Percentiles rank a stretch among this genome's conserved stretches.
phyloP scores from a whole-genome alignment of 2,888 invertebrate genomes.

The Slavum lentiscoides region DNA sequence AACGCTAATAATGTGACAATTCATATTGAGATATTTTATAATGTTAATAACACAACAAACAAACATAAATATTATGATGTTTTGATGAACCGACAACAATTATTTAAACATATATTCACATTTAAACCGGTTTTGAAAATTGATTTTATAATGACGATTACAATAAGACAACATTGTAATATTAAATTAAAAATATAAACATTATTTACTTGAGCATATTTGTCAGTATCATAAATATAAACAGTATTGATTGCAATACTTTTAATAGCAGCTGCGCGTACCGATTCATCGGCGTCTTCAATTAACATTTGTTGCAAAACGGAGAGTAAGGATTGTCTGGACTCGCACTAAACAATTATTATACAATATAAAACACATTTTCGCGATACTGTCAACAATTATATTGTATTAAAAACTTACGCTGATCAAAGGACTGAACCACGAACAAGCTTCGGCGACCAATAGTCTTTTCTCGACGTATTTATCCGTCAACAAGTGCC shows the following conservation, averaged over 20 bases:
- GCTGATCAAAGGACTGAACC: conserved; percentile 40
- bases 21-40: too few species aligned
- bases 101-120: too few species aligned
- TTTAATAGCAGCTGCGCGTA: conserved; percentile 67
- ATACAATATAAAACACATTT: neutral
- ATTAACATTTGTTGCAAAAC: conserved; percentile 73
- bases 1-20: too few species aligned
- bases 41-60: too few species aligned
- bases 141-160: too few species aligned
- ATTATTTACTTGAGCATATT: conserved; percentile 63
- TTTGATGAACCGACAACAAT: too few species aligned
- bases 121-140: too few species aligned
- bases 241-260: conserved; percentile 68
- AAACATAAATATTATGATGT: too few species aligned
- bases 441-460: conserved; percentile 70
- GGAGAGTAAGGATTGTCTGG: conserved; percentile 71
- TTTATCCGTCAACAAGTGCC: conserved; percentile 73
- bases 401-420: conserved; percentile 17
- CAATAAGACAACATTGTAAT: neutral
- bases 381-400: neutral
- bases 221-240: conserved; percentile 69
- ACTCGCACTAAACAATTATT: conserved; percentile 61
- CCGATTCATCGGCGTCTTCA: conserved; percentile 69
- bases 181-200: neutral
- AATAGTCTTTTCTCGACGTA: conserved; percentile 69